Evolutionary conservation across 1,140 invertebrate genomes (phyloP).

Genomic region (Melitaea cinxia): DNA sequence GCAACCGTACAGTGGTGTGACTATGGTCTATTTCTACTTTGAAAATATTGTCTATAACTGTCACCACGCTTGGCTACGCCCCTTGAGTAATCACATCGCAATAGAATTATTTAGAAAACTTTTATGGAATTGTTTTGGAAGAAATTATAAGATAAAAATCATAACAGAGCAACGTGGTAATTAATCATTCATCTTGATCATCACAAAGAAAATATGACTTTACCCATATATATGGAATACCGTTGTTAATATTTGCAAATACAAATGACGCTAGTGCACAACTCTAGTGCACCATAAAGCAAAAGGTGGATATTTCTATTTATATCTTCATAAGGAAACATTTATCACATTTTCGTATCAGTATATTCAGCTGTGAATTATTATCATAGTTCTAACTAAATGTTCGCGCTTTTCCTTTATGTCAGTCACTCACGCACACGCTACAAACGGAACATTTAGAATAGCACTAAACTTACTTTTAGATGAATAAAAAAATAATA

Average conservation of each 20-base stretch:
- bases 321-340: constrained; percentile 36
- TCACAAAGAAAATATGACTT: no score
- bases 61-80: no score
- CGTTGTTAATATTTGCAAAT: neutral
- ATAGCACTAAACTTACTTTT: neutral
- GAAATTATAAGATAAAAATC: no score
- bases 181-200: no score
- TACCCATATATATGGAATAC: no score
- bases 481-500: neutral
- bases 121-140: no score
- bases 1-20: no score
- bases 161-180: no score
- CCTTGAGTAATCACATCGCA: no score
- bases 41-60: no score
- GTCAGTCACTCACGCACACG: constrained; percentile 54
- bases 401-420: constrained; percentile 62
- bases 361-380: constrained; percentile 58
- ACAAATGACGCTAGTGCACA: neutral
- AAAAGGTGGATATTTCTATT: constrained; percentile 13
- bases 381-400: constrained; percentile 56
- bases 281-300: neutral
- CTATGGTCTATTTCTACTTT: no score
- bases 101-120: no score
- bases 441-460: constrained; percentile 19
- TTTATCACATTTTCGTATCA: constrained; percentile 59